Percentiles rank a stretch among this genome's conserved stretches.
phyloP scores from a whole-genome alignment of 2,113 vertebrate species.

The Catharus minimus region DNA sequence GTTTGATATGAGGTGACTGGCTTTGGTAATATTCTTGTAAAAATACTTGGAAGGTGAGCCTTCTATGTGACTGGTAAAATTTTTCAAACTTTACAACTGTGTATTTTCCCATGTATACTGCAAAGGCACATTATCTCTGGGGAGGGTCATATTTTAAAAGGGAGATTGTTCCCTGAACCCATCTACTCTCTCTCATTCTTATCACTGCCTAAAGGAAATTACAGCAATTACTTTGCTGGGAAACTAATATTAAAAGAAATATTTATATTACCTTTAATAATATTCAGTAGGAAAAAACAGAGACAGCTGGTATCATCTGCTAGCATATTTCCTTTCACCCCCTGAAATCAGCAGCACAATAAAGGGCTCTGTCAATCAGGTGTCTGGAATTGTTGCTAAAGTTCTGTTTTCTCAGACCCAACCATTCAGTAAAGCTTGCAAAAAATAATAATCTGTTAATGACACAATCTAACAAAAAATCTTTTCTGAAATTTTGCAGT shows the following conservation, averaged over 20 bases:
- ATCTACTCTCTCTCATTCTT: not conserved
- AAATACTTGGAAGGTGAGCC: not conserved
- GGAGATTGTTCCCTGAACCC: not conserved
- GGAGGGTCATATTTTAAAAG: not conserved
- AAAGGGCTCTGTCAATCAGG: not conserved
- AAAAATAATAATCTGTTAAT: not conserved
- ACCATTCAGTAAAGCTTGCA: not conserved
- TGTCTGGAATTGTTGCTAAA: not conserved
- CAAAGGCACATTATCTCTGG: not conserved
- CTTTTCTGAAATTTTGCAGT: not conserved
- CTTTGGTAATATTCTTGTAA: not conserved
- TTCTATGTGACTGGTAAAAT: not conserved
- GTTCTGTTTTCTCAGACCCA: not conserved
- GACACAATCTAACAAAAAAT: not conserved
- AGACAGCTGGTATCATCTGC: not conserved
- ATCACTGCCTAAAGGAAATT: constrained; percentile 17
- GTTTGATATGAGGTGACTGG: not conserved
- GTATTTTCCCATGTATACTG: not conserved
- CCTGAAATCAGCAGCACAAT: not conserved
- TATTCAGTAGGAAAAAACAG: not conserved
- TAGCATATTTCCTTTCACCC: not conserved
- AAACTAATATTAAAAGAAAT: constrained; percentile 31
- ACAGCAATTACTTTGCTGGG: not conserved
- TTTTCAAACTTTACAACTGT: not conserved
- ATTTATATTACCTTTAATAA: constrained; percentile 16